These are phyloP conservation scores for Vespertilio murinus DNA, from an alignment of 2,797 vertebrate species.

Conservation along the genomic window DNA sequence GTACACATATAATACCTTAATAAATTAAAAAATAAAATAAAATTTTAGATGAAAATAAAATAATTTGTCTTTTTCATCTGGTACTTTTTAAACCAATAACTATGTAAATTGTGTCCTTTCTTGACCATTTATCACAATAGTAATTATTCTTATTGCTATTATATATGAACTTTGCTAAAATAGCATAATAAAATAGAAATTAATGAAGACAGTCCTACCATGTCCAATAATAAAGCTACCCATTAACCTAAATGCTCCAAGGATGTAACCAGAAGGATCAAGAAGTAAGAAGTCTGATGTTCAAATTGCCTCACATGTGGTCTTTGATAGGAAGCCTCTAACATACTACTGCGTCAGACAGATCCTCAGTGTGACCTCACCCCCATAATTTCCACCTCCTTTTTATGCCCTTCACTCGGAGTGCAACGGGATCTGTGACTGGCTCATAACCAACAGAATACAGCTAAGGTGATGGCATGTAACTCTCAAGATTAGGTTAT, in stretches of 20 bases:
- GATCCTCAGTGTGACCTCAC: background rate
- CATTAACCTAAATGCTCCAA: background rate
- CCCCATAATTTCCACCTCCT: background rate
- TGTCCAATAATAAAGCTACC: background rate
- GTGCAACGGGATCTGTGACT: background rate
- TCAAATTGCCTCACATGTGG: background rate
- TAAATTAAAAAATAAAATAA: too few relatives aligned
- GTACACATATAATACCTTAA: too few relatives aligned
- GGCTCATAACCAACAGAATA: background rate
- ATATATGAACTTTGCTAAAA: background rate
- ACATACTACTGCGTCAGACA: background rate
- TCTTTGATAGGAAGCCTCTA: background rate
- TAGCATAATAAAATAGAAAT: background rate
- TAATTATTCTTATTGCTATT: background rate
- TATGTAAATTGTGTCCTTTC: background rate
- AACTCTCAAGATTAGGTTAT: background rate
- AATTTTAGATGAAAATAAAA: background rate
- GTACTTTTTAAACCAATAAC: background rate
- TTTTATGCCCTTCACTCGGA: background rate
- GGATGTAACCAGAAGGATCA: background rate
- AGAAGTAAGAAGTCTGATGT: background rate
- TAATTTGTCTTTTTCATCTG: background rate
- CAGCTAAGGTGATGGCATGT: fast-evolving
- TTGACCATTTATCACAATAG: background rate
- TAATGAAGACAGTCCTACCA: background rate